phyloP scores from a whole-genome alignment of 2,797 vertebrate species.

The Lagocephalus sceleratus region DNA sequence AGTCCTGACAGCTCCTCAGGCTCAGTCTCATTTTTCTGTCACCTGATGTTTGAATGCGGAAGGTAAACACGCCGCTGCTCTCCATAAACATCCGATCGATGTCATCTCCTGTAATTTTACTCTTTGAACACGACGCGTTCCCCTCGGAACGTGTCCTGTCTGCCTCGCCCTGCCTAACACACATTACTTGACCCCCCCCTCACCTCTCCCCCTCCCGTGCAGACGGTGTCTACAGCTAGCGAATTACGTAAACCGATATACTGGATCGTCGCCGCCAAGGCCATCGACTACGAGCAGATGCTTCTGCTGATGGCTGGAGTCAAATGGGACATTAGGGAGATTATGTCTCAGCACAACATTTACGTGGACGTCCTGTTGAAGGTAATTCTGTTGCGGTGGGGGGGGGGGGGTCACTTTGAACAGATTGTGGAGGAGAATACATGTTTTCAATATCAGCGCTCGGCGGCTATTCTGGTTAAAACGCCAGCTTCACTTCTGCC shows the following conservation, averaged over 20 bases:
- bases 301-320: constrained; percentile 93
- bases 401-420: background rate
- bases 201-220: constrained; percentile 19
- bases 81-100: constrained; percentile 28
- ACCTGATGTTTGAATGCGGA: constrained; percentile 42
- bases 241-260: constrained; percentile 97
- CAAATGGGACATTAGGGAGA: constrained; percentile 98
- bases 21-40: background rate
- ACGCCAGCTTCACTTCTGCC: background rate
- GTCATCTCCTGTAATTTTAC: constrained; percentile 21
- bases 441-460: too few relatives aligned
- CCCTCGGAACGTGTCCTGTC: background rate
- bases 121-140: constrained; percentile 6
- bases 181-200: background rate
- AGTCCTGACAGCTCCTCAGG: background rate
- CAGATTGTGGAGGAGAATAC: too few relatives aligned
- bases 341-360: constrained; percentile 98
- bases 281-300: constrained; percentile 98
- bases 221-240: constrained; percentile 97
- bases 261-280: constrained; percentile 98
- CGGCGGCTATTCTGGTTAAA: too few relatives aligned
- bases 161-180: background rate
- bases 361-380: constrained; percentile 95
- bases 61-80: constrained; percentile 10
- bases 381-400: constrained; percentile 72